These are phyloP conservation scores for Anableps anableps DNA, from an alignment of 2,797 vertebrate genomes.

Conservation along the genomic window DNA sequence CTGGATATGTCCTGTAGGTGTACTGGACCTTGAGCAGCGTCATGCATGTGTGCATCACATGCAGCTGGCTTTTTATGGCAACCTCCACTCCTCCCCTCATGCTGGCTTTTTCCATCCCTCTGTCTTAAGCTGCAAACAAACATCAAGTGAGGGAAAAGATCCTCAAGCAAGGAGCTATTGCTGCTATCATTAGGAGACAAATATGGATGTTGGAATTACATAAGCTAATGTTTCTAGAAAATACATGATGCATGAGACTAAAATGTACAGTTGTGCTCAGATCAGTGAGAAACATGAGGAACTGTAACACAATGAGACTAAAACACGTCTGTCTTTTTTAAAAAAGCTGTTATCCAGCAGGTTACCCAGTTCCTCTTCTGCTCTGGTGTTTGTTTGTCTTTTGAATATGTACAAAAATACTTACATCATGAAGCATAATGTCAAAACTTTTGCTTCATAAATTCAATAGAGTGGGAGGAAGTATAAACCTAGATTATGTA, in stretches of 20 bases:
- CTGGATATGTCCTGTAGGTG: constrained; percentile 9
- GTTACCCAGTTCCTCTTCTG: neutral
- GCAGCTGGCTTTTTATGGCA: constrained; percentile 33
- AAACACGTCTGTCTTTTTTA: neutral
- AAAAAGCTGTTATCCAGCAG: neutral
- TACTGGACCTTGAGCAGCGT: constrained; percentile 6
- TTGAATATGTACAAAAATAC: no score
- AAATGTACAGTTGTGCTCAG: neutral
- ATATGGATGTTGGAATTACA: neutral
- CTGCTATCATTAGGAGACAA: neutral
- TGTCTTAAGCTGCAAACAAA: neutral
- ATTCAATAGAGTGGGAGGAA: no score
- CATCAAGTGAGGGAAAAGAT: neutral
- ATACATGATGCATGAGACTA: neutral
- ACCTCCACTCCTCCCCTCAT: constrained; percentile 5
- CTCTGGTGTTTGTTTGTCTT: neutral
- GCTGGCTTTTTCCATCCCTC: neutral
- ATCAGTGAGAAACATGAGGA: neutral
- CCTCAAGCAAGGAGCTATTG: neutral
- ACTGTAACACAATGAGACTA: neutral
- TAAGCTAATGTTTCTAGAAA: no score
- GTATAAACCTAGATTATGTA: no score
- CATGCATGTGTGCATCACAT: neutral
- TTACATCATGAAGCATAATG: no score
- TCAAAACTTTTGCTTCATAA: no score